Conservation (phyloP, 2,797 vertebrate species). For the Gobionotothen gibberifrons region DNA sequence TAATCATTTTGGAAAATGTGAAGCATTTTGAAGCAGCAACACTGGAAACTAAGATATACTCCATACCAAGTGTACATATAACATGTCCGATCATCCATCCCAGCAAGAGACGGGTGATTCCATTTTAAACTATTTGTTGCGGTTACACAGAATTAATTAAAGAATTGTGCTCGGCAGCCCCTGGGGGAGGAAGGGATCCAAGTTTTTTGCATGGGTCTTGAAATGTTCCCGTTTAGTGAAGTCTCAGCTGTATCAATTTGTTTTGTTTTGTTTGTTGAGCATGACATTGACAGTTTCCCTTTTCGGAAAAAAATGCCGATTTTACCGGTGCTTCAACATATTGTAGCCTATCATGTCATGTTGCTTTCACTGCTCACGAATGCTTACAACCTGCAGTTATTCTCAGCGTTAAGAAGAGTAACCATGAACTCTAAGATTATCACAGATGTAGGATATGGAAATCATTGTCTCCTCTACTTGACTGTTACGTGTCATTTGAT, state of each 20-base stretch:
- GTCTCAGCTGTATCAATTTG: conserved; percentile 38
- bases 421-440: conserved; percentile 5
- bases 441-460: conserved; percentile 16
- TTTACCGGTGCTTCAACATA: conserved; percentile 54
- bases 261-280: conserved; percentile 40
- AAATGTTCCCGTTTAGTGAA: conserved; percentile 7
- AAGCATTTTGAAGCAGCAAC: no score
- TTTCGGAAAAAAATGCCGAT: conserved; percentile 29
- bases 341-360: conserved; percentile 24
- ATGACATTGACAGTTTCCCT: conserved; percentile 39
- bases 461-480: conserved; percentile 8
- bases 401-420: conserved; percentile 19
- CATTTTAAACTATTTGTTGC: conserved; percentile 76
- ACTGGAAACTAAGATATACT: no score
- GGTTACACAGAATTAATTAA: conserved; percentile 67
- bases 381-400: conserved; percentile 27
- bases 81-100: conserved; percentile 47
- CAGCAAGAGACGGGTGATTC: conserved; percentile 54
- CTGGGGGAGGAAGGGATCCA: not conserved
- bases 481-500: conserved; percentile 46
- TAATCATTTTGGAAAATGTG: not conserved
- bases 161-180: conserved; percentile 45
- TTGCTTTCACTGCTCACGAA: conserved; percentile 3
- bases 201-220: conserved; percentile 35
- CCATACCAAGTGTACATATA: no score